These are phyloP conservation scores for Heterodera filipjevi DNA, from an alignment of 2,888 invertebrate genomes.

Conservation along the genomic window DNA sequence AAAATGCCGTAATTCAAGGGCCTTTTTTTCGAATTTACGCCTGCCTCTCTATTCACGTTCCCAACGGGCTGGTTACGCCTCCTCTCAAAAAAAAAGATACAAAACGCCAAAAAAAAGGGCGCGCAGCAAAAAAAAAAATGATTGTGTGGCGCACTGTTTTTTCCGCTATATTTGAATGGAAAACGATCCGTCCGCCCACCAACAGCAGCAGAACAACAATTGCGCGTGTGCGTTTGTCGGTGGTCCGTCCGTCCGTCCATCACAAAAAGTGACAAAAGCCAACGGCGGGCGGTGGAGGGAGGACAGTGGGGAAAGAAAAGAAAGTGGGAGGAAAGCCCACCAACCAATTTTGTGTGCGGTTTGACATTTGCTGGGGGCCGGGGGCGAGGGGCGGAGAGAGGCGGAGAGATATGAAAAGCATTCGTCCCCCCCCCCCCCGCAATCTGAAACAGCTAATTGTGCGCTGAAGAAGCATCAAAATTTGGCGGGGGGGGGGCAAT, in stretches of 20 bases:
- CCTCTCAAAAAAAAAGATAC: background rate
- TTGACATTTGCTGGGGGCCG: background rate
- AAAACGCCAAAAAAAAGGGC: background rate
- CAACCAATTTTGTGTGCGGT: slow-evolving; percentile 4
- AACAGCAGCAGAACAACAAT: too few species aligned
- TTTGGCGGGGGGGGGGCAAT: background rate
- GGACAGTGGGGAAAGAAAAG: too few species aligned
- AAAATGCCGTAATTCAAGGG: too few species aligned
- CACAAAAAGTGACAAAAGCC: background rate
- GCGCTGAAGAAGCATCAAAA: background rate
- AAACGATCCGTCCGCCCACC: background rate
- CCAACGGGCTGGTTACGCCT: too few species aligned
- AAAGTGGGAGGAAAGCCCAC: too few species aligned
- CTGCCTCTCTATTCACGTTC: too few species aligned
- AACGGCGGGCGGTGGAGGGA: too few species aligned
- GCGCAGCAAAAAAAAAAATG: background rate
- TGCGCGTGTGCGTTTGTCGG: too few species aligned
- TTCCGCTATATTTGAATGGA: background rate
- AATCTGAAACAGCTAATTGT: background rate
- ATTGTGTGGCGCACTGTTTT: background rate
- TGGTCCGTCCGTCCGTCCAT: background rate
- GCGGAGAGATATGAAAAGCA: too few species aligned
- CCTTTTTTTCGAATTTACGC: too few species aligned
- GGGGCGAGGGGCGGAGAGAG: too few species aligned
- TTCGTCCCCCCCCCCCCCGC: too few species aligned